These are phyloP conservation scores for Ginglymostoma cirratum DNA, from an alignment of 2,113 vertebrate genomes.

Conservation along the genomic window DNA sequence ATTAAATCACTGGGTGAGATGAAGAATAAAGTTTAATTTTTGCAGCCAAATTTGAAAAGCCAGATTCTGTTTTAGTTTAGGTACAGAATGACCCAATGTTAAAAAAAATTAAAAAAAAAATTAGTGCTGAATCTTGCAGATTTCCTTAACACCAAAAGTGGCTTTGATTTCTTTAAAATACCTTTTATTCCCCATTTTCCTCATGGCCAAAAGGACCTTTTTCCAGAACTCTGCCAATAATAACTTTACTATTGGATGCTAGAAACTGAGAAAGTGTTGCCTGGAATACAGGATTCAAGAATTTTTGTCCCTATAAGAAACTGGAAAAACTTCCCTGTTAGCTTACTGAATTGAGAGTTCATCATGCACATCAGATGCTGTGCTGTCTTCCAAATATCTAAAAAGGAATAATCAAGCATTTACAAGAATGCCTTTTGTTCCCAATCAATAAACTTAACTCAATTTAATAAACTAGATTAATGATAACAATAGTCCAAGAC, in stretches of 20 bases:
- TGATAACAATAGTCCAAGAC: not conserved
- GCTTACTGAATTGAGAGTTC: not conserved
- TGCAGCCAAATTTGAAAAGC: constrained; percentile 19
- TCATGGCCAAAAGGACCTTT: not conserved
- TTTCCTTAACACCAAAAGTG: constrained; percentile 3
- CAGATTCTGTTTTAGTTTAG: constrained; percentile 17
- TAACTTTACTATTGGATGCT: not conserved
- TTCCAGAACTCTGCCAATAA: not conserved
- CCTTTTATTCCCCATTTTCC: not conserved
- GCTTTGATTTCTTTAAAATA: not conserved
- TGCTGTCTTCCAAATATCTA: not conserved
- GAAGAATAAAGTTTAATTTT: constrained; percentile 20
- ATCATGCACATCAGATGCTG: not conserved
- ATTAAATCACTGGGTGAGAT: constrained; percentile 19
- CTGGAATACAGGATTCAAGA: not conserved
- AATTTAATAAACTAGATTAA: not conserved
- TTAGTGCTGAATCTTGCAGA: constrained; percentile 36
- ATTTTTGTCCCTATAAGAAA: not conserved
- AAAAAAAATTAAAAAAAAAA: not conserved
- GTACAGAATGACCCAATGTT: not conserved
- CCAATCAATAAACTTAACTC: not conserved
- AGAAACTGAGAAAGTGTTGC: not conserved
- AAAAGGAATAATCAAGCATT: not conserved
- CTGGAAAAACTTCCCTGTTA: not conserved
- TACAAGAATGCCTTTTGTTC: not conserved